Conservation (phyloP, 2,113 vertebrate genomes). For the Silurus glanis region DNA sequence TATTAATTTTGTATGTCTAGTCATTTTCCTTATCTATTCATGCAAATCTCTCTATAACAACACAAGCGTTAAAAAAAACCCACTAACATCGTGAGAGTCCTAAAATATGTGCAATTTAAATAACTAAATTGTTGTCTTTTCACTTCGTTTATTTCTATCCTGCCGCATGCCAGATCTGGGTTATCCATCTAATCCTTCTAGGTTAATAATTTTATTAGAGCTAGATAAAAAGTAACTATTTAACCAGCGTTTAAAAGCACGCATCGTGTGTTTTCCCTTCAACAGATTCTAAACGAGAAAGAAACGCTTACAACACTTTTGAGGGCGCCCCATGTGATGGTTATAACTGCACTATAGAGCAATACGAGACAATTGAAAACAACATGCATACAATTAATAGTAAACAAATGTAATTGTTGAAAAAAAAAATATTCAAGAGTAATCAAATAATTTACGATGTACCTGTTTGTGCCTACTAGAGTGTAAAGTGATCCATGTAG, state of each 20-base stretch:
- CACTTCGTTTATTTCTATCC: background rate
- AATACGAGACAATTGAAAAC: background rate
- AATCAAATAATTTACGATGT: background rate
- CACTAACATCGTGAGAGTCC: background rate
- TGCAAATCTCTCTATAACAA: background rate
- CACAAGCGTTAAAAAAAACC: background rate
- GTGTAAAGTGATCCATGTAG: constrained; percentile 47
- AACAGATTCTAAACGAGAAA: too few species aligned
- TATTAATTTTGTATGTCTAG: too few species aligned
- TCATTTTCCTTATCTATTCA: constrained; percentile 20
- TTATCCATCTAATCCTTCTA: background rate
- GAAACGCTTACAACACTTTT: background rate
- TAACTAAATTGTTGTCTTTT: background rate
- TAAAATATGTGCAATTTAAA: background rate
- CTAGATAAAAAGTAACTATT: background rate
- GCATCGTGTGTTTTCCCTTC: background rate
- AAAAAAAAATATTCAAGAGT: background rate
- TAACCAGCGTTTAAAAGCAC: background rate
- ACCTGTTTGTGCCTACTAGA: constrained; percentile 7
- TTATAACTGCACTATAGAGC: background rate
- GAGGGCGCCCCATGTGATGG: background rate
- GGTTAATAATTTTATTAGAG: background rate
- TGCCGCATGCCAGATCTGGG: background rate
- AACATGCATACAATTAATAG: background rate
- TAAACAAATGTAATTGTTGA: background rate